Evolutionary conservation across 2,888 invertebrate species (phyloP), one percentile per base, ranked within the genome.

Genomic region (Myopa testacea): DNA sequence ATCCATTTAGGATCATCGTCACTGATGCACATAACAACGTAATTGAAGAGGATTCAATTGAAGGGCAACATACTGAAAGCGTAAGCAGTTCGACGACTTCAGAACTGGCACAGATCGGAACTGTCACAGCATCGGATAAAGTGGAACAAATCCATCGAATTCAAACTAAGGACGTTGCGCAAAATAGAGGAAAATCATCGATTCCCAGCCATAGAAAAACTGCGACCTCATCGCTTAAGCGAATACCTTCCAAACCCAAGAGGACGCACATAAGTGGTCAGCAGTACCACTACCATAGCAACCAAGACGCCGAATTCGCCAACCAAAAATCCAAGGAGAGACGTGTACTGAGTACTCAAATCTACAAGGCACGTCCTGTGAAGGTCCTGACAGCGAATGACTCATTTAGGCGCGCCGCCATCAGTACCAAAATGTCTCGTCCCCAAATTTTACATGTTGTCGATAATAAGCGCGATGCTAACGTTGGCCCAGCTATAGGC

Each of bases 401-500:
- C 78, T 85, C 86, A 4, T 84, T 87, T 73, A 83, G 84, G 37
- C 81, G 84, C 90, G 90, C 79, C 10, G 80, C 81, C 70, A 55
- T 67, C 38, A 79, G 78, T 78, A 90, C 82, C 72, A 90, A 89
- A 82, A 93, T 93, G 93, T 91, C 92, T 76, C 90, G 93, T 81
- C 93, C 93, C 68, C 93, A 93, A 87, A 90, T 93, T 76, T 86
- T 93, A 83, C 92, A 92, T 87, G 91, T 93, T n/a, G 90, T 92
- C 78, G 93, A 93, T 87, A 88, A 85, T 80, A 89, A 87, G 65
- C 81, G 82, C 60, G 81, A 78, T 34, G 58, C 80, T 55, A 76
- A 80, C 70, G 38, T 65, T 82, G 72, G 12, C 77, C 78, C 79
- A 82, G 79, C 80, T 79, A 82, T 78, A 72, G 73, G 79, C 63